Conservation (phyloP, 2,113 vertebrate species). For the Atlantisia rogersi region DNA sequence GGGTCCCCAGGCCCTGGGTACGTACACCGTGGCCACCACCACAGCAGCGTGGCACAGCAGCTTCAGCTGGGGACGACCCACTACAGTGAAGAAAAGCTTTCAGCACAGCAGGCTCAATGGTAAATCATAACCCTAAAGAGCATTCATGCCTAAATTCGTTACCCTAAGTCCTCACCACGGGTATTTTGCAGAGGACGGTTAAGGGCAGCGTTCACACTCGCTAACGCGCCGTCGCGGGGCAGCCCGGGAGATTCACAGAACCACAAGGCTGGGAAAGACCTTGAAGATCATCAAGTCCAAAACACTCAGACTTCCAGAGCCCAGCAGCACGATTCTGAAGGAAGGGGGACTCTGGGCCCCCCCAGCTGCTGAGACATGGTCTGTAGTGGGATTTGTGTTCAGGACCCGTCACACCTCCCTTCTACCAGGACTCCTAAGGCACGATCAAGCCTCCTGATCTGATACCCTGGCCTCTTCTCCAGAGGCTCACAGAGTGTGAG, state of each 20-base stretch:
- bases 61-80: background rate
- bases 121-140: background rate
- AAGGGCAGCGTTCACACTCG: too few species aligned
- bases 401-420: background rate
- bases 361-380: background rate
- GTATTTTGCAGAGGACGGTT: background rate
- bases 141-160: background rate
- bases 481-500: background rate
- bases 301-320: background rate
- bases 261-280: too few species aligned
- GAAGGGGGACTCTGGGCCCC: background rate
- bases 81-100: background rate
- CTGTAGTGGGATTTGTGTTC: rapidly evolving
- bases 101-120: background rate
- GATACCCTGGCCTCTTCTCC: background rate
- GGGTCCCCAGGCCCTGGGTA: background rate
- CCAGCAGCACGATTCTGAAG: background rate
- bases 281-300: too few species aligned
- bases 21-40: background rate
- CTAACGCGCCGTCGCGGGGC: rapidly evolving
- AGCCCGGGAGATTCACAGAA: too few species aligned
- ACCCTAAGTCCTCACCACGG: rapidly evolving
- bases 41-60: background rate
- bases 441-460: background rate
- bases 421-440: rapidly evolving